phyloP scores from a whole-genome alignment of 92 coral and sea anemone species.

The Ricordea florida region DNA sequence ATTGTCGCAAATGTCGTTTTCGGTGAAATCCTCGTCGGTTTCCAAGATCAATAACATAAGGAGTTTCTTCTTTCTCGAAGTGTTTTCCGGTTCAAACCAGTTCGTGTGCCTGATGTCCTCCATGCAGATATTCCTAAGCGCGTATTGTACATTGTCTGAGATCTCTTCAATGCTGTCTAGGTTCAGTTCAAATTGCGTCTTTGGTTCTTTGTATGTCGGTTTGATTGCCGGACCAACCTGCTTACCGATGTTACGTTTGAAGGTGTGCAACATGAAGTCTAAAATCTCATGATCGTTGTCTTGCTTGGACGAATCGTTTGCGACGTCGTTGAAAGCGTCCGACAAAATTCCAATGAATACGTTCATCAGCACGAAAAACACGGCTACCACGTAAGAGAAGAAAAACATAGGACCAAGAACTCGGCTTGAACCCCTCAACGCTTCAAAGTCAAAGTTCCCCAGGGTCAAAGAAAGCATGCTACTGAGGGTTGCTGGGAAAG shows the following conservation, averaged over 20 bases:
- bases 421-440: conserved; percentile 62
- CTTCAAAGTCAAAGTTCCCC: conserved; percentile 81
- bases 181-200: conserved; percentile 74
- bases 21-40: conserved; percentile 86
- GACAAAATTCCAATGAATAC: conserved; percentile 85
- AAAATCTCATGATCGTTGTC: conserved; percentile 93
- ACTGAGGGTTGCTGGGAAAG: conserved; percentile 75
- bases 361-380: conserved; percentile 84
- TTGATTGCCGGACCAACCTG: conserved; percentile 96
- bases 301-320: conserved; percentile 77
- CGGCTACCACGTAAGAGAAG: conserved; percentile 76
- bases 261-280: conserved; percentile 88
- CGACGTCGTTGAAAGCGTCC: conserved; percentile 79
- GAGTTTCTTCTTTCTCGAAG: conserved; percentile 74
- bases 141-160: conserved; percentile 84
- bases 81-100: conserved; percentile 76
- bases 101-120: conserved; percentile 70
- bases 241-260: conserved; percentile 88
- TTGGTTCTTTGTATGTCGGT: conserved; percentile 86
- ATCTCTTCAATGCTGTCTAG: conserved; percentile 82
- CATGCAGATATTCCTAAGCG: conserved; percentile 64
- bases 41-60: conserved; percentile 80
- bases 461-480: conserved; percentile 83
- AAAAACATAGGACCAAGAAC: conserved; percentile 84
- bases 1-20: conserved; percentile 92